A percentile compares a stretch with the other conserved stretches of the same genome.
These are phyloP conservation scores for Danio jaintianensis DNA, from an alignment of 2,797 vertebrate species.

Conservation along the genomic window DNA sequence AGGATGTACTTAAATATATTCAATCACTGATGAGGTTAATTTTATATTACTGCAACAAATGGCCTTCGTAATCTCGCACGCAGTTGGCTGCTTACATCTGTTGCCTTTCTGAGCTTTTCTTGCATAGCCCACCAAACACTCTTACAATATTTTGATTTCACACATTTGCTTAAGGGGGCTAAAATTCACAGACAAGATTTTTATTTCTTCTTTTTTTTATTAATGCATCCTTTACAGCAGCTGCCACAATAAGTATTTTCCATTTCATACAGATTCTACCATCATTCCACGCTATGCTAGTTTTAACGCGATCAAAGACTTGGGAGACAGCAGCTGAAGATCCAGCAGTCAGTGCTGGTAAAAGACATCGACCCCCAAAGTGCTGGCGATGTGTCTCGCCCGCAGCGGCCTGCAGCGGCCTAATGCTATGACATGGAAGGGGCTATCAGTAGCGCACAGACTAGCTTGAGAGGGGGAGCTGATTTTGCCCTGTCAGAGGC, in stretches of 20 bases:
- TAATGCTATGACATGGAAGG: conserved; percentile 80
- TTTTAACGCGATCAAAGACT: conserved; percentile 51
- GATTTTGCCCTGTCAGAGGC: conserved; percentile 44
- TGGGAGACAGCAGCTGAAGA: conserved; percentile 41
- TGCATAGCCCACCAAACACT: conserved; percentile 20
- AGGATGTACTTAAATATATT: neutral
- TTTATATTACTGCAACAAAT: neutral
- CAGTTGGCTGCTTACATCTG: conserved; percentile 5
- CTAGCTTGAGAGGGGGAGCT: conserved; percentile 48
- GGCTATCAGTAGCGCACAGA: conserved; percentile 70
- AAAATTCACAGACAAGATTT: conserved; percentile 38
- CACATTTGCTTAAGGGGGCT: conserved; percentile 42
- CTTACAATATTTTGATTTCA: conserved; percentile 47
- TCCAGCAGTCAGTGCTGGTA: conserved; percentile 43
- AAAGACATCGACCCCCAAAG: conserved; percentile 63
- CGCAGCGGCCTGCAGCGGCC: conserved; percentile 57
- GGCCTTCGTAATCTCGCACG: neutral
- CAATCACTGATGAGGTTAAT: too few relatives aligned
- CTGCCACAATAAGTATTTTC: conserved; percentile 4
- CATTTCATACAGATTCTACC: conserved; percentile 31
- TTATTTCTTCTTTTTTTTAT: conserved; percentile 19
- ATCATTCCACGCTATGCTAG: conserved; percentile 32
- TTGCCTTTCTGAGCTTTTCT: conserved; percentile 6
- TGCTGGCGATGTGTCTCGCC: conserved; percentile 74
- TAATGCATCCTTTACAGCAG: conserved; percentile 19